phyloP scores from a whole-genome alignment of 1,140 invertebrate genomes.

The Drosophila varians region DNA sequence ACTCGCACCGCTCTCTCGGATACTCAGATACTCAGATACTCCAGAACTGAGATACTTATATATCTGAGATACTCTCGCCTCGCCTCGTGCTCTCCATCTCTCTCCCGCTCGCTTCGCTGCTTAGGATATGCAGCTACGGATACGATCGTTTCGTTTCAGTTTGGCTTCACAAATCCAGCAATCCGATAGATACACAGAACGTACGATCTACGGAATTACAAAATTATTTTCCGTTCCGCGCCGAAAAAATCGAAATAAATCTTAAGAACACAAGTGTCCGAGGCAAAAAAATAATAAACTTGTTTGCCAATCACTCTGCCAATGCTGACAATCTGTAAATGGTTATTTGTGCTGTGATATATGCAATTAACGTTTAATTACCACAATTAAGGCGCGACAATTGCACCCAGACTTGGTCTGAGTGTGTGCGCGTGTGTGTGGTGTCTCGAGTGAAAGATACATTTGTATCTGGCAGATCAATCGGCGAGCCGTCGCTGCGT shows the following conservation, averaged over 20 bases:
- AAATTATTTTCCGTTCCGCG: slow-evolving; percentile 58
- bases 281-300: not conserved
- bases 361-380: slow-evolving; percentile 51
- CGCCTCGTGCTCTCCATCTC: slow-evolving; percentile 1
- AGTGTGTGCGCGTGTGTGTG: not conserved
- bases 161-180: slow-evolving; percentile 78
- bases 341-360: slow-evolving; percentile 46
- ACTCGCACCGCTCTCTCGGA: slow-evolving; percentile 28
- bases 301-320: slow-evolving; percentile 18
- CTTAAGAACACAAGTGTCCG: slow-evolving; percentile 26
- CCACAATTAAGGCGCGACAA: slow-evolving; percentile 34
- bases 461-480: slow-evolving; percentile 57
- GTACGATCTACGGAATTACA: slow-evolving; percentile 51
- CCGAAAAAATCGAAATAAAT: slow-evolving; percentile 61
- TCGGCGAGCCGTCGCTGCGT: slow-evolving; percentile 3
- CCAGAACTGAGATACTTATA: slow-evolving; percentile 6
- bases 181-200: slow-evolving; percentile 83
- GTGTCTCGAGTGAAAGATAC: slow-evolving; percentile 43
- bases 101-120: slow-evolving; percentile 53
- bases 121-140: slow-evolving; percentile 71
- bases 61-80: no score
- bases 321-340: slow-evolving; percentile 30
- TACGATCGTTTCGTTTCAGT: slow-evolving; percentile 82
- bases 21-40: no score
- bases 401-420: slow-evolving; percentile 5